Conservation (phyloP, 2,888 invertebrate species). For the Agonum fuliginosum region DNA sequence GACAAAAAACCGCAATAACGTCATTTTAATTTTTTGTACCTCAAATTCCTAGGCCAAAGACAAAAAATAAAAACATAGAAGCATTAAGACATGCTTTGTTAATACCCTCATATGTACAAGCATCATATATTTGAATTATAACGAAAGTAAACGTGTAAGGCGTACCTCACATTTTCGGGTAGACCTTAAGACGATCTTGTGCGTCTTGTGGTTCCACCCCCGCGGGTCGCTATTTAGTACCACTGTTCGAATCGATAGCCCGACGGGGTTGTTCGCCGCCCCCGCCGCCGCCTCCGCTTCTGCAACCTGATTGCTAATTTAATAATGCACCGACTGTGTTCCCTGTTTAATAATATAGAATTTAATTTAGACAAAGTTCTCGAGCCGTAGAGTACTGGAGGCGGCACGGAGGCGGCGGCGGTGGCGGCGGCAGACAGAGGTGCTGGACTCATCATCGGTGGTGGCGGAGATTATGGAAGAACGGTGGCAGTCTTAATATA, state of each 20-base stretch:
- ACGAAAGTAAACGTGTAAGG: no score
- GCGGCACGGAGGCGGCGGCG: neutral
- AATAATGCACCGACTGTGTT: conserved; percentile 68
- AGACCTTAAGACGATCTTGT: no score
- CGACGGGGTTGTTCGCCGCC: conserved; percentile 64
- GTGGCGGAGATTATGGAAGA: neutral
- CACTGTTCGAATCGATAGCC: conserved; percentile 58
- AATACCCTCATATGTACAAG: no score
- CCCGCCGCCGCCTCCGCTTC: conserved; percentile 61
- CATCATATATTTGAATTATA: no score
- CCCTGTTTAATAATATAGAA: conserved; percentile 68
- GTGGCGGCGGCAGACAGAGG: neutral
- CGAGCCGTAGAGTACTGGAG: conserved; percentile 15
- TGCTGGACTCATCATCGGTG: neutral
- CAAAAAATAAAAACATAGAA: no score
- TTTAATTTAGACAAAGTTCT: conserved; percentile 61
- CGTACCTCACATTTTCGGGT: no score
- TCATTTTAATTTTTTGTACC: no score
- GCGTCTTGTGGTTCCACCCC: no score
- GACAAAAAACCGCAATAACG: no score
- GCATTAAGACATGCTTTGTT: no score
- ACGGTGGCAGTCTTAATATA: no score
- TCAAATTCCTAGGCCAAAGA: no score
- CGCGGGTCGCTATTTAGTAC: conserved; percentile 40
- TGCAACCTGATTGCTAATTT: conserved; percentile 71